Base-by-base conservation (phyloP, 2,888 invertebrate genomes). In the Hecatera dysodea region DNA sequence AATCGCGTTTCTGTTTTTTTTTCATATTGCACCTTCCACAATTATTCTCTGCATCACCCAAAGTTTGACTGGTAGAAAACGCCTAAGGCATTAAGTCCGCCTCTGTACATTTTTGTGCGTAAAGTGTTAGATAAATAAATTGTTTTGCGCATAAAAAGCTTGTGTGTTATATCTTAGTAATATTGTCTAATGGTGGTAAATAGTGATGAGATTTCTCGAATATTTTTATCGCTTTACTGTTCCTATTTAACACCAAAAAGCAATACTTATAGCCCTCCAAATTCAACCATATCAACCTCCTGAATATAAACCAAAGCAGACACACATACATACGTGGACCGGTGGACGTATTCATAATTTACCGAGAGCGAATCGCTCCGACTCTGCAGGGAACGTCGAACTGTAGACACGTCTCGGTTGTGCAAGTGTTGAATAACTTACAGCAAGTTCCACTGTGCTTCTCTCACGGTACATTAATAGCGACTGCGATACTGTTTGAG, bases 401-500 rank as follows among this genome's bases (percentile, higher is more conserved):
- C 70, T 77, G 68, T 56, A 80, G 83, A 80, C 85, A 80, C 62
- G 75, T 78, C 85, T 80, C 71, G 44, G 61, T 52, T 53, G 76
- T 69, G 57, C 61, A 68, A 72, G 69, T 80, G 75, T 72, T 83
- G 85, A 80, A 83, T 83, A 83, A 83, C 78, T 83, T 80, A 80
- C 56, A 60, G 36, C 42, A 83, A 85, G 85, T 85, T 83, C 56
- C 52, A 65, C 77, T 78, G 67, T 64, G 67, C 65, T 73, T 72
- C 55, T 76, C 69, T 73, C 61, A 68, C 61, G 57, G 72, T 75
- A 84, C 74, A 85, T 83, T 84, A 82, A 72, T 82, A 82, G 46
- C 69, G 17, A 67, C 71, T 73, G 57, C 55, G 68, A 77, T 77
- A 84, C 68, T 79, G 76, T 72, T 79, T 79, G 60, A 82, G 72